These are phyloP conservation scores for Hemiscyllium ocellatum DNA, from an alignment of 2,113 vertebrate species.

Conservation along the genomic window DNA sequence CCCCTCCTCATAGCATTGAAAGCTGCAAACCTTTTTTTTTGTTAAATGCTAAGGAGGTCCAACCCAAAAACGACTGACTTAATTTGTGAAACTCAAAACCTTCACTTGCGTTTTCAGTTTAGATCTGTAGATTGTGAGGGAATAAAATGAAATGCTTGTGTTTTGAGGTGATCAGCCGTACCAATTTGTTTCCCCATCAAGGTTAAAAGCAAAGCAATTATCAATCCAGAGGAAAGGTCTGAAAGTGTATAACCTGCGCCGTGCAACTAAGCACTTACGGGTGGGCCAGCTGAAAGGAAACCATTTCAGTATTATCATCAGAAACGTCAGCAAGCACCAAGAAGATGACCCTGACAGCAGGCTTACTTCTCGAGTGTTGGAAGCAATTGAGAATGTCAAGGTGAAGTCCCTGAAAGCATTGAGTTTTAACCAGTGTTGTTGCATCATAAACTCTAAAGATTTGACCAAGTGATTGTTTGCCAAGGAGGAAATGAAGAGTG, in stretches of 20 bases:
- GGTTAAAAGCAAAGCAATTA: conserved; percentile 65
- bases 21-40: neutral
- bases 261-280: conserved; percentile 63
- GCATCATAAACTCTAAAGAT: neutral
- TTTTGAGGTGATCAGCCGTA: neutral
- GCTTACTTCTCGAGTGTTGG: conserved; percentile 62
- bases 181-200: conserved; percentile 43
- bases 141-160: neutral
- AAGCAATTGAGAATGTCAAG: conserved; percentile 76
- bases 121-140: neutral
- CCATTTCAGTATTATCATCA: conserved; percentile 80
- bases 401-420: conserved; percentile 51
- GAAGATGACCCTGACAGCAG: conserved; percentile 43
- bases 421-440: neutral
- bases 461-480: neutral
- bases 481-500: neutral
- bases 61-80: neutral
- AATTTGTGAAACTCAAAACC: neutral
- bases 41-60: neutral
- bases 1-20: neutral
- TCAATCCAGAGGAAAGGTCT: conserved; percentile 72
- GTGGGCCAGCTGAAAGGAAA: conserved; percentile 84
- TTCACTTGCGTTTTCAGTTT: neutral
- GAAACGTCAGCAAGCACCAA: conserved; percentile 62
- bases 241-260: conserved; percentile 61